A percentile compares a stretch with the other conserved stretches of the same genome.
phyloP scores from a whole-genome alignment of 2,113 vertebrate genomes.

The Dryoscopus gambensis region DNA sequence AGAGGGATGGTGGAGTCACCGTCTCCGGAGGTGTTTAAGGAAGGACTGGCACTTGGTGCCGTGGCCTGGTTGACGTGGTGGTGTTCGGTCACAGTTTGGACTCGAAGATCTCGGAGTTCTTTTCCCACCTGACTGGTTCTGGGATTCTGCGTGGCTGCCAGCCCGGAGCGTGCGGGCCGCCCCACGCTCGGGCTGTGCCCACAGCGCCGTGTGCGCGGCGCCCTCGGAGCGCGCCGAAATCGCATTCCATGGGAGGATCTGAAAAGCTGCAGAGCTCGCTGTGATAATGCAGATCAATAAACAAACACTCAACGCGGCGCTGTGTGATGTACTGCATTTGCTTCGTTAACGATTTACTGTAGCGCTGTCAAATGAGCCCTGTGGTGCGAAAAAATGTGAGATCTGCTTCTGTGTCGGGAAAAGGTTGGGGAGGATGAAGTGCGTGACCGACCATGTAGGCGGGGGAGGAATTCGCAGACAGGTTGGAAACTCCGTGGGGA shows the following conservation, averaged over 20 bases:
- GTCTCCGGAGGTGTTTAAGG: not conserved
- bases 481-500: not conserved
- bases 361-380: not conserved
- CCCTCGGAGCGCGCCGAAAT: not conserved
- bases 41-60: not conserved
- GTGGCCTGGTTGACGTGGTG: not conserved
- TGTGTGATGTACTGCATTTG: not conserved
- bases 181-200: not conserved
- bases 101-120: not conserved
- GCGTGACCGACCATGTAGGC: too few species aligned
- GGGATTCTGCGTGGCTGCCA: not conserved
- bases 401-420: too few species aligned
- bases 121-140: fast-evolving
- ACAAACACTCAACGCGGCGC: fast-evolving
- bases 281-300: not conserved
- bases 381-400: not conserved
- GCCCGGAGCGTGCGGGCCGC: too few species aligned
- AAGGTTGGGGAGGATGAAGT: not conserved
- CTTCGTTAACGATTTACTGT: too few species aligned
- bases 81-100: not conserved
- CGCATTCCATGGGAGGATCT: not conserved
- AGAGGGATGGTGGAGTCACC: not conserved
- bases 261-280: not conserved
- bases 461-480: not conserved
- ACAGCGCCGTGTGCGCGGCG: not conserved